phyloP scores from a whole-genome alignment of 2,113 vertebrate species.

The Thamnophis sirtalis region DNA sequence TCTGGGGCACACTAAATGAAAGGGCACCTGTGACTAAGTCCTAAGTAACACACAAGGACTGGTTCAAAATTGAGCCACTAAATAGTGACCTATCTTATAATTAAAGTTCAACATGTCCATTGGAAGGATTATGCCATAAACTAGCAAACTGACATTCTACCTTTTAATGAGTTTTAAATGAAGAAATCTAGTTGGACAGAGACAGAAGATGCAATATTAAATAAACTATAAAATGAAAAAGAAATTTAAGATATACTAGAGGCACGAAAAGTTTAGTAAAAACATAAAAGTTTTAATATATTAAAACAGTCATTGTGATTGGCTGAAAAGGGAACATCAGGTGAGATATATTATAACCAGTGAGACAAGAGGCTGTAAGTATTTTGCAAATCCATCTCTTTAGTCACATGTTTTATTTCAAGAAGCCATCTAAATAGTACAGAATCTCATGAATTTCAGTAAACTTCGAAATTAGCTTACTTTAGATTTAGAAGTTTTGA shows the following conservation, averaged over 20 bases:
- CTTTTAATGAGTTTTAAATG: constrained; percentile 6
- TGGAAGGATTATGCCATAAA: constrained; percentile 4
- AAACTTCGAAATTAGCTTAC: background rate
- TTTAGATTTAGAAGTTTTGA: background rate
- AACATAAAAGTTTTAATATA: background rate
- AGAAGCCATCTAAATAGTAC: background rate
- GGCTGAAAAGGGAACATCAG: background rate
- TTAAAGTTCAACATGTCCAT: background rate
- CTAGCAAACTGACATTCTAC: background rate
- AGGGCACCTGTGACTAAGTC: constrained; percentile 26
- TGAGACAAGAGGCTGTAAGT: background rate
- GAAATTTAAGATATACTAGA: background rate
- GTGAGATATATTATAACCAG: background rate
- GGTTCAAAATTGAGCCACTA: rapidly evolving
- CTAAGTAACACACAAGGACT: background rate
- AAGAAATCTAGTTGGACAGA: background rate
- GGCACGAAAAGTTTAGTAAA: background rate
- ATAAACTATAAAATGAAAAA: background rate
- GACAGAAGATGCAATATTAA: constrained; percentile 10
- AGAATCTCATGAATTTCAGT: background rate
- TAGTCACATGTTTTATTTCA: background rate
- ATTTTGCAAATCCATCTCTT: background rate
- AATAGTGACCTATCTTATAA: background rate
- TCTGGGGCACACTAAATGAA: background rate
- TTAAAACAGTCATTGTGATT: background rate